Evolutionary conservation across 2,113 vertebrate genomes (phyloP).

Genomic region (Corapipo altera): DNA sequence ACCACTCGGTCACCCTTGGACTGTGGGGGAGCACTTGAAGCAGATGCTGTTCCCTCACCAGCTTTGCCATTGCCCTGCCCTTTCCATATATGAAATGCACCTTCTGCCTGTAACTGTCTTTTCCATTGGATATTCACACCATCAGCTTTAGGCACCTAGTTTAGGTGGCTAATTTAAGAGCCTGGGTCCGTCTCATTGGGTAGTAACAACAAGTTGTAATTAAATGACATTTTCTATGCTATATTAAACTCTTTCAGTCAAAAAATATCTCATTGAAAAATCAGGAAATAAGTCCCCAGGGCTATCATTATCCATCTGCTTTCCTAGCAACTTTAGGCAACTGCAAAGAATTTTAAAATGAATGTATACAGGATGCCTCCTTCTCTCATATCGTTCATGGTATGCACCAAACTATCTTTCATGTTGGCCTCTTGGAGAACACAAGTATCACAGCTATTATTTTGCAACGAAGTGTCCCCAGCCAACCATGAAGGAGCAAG

Average conservation of each 20-base stretch:
- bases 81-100: not conserved
- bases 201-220: conserved; percentile 30
- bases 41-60: not conserved
- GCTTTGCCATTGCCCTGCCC: not conserved
- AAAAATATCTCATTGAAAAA: conserved; percentile 54
- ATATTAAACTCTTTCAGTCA: conserved; percentile 56
- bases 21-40: rapidly evolving
- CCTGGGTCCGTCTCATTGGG: not conserved
- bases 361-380: not conserved
- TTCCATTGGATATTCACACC: not conserved
- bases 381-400: not conserved
- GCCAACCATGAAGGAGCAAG: not conserved
- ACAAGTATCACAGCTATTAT: not conserved
- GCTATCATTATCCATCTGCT: conserved; percentile 62
- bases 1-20: not conserved
- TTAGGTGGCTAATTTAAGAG: conserved; percentile 39
- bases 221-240: conserved; percentile 40
- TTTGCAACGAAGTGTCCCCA: not conserved
- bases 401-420: not conserved
- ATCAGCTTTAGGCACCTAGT: not conserved
- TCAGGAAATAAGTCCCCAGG: conserved; percentile 39
- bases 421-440: not conserved
- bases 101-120: not conserved
- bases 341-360: not conserved
- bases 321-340: conserved; percentile 6